A percentile compares a stretch with the other conserved stretches of the same genome.
These are phyloP conservation scores for Scotopteryx bipunctaria DNA, from an alignment of 2,888 invertebrate genomes.

Conservation along the genomic window DNA sequence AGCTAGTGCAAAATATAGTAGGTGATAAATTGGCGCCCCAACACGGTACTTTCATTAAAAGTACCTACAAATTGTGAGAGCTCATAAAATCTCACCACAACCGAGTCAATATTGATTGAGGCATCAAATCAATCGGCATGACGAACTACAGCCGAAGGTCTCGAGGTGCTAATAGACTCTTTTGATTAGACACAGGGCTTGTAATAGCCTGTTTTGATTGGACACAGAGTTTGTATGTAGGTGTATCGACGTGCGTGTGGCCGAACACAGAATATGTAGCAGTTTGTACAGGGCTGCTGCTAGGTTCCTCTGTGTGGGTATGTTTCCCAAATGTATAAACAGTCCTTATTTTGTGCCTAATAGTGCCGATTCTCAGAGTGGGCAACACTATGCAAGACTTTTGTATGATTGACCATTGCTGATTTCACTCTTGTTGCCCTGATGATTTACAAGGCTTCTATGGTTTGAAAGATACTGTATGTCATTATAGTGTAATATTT, in stretches of 20 bases:
- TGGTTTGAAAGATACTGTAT: no score
- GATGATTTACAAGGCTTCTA: no score
- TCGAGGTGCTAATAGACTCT: slow-evolving; percentile 32
- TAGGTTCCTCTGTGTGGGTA: slow-evolving; percentile 21
- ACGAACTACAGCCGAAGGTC: slow-evolving; percentile 32
- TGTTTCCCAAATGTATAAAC: no score
- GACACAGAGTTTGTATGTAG: slow-evolving; percentile 37
- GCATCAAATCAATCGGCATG: slow-evolving; percentile 37
- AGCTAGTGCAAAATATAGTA: neutral
- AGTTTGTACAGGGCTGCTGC: slow-evolving; percentile 19
- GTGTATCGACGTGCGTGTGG: slow-evolving; percentile 38
- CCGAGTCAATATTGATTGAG: slow-evolving; percentile 38
- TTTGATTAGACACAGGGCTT: slow-evolving; percentile 33
- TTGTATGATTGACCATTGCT: no score
- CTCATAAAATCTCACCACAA: slow-evolving; percentile 30
- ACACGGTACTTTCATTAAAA: neutral
- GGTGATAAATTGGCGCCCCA: neutral
- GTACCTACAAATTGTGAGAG: neutral
- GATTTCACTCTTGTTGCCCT: no score
- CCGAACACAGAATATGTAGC: slow-evolving; percentile 30
- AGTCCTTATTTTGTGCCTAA: no score
- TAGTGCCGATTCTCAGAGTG: no score
- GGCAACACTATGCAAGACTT: no score
- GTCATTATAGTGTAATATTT: no score
- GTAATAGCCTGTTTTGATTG: slow-evolving; percentile 39